Conservation (phyloP, 1,140 invertebrate genomes). For the Ceratina australensis region DNA sequence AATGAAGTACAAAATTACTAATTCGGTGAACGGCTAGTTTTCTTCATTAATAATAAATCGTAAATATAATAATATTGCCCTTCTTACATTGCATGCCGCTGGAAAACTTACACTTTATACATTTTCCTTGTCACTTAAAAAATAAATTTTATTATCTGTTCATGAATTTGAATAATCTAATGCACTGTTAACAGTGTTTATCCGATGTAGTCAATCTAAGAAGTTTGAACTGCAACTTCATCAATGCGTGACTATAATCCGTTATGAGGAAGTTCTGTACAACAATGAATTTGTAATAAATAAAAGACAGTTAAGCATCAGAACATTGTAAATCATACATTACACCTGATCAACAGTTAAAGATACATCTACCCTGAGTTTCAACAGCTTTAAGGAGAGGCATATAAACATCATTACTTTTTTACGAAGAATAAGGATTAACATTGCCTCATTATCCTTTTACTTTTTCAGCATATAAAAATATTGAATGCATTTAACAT, state of each 20-base stretch:
- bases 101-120: constrained; percentile 39
- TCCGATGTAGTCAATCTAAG: too few species aligned
- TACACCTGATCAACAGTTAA: constrained; percentile 41
- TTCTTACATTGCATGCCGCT: constrained; percentile 20
- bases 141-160: neutral
- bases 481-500: constrained; percentile 52
- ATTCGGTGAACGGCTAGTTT: constrained; percentile 25
- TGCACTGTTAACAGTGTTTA: too few species aligned
- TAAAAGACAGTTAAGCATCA: constrained; percentile 36
- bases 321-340: constrained; percentile 38
- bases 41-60: constrained; percentile 38
- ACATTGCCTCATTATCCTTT: constrained; percentile 25
- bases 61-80: constrained; percentile 33
- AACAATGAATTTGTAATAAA: constrained; percentile 42
- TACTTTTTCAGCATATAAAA: constrained; percentile 50
- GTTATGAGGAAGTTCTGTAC: constrained; percentile 38
- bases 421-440: constrained; percentile 46
- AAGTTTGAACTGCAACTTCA: neutral
- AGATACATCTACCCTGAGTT: constrained; percentile 47
- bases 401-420: constrained; percentile 18
- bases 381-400: constrained; percentile 36
- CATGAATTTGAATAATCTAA: neutral
- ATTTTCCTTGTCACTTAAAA: neutral
- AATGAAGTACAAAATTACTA: constrained; percentile 25
- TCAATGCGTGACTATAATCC: neutral